phyloP scores from a whole-genome alignment of 1,140 invertebrate species.

The Phortica variegata region DNA sequence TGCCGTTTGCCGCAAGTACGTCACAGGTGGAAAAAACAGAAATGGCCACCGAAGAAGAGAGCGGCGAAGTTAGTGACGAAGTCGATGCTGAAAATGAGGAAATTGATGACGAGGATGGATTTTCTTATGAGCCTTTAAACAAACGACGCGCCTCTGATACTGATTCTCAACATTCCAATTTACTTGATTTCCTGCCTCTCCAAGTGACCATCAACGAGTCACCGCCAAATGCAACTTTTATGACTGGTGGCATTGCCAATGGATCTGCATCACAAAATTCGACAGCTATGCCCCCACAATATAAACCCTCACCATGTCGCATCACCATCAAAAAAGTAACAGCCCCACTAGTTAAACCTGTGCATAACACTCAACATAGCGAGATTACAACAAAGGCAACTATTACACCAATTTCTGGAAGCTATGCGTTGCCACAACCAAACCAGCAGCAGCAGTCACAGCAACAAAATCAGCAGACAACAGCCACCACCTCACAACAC shows the following conservation, averaged over 20 bases:
- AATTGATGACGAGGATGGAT: neutral
- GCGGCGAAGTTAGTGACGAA: neutral
- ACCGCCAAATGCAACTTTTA: no score
- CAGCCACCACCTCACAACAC: conserved; percentile 26
- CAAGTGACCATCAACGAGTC: conserved; percentile 41
- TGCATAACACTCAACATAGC: conserved; percentile 7
- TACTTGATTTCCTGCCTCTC: conserved; percentile 35
- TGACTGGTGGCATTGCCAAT: conserved; percentile 15
- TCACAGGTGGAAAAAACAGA: no score
- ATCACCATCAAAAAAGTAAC: conserved; percentile 45
- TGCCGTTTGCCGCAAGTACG: no score
- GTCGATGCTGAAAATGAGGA: conserved; percentile 9
- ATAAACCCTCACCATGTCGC: conserved; percentile 26
- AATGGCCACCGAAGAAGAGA: no score
- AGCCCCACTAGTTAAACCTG: conserved; percentile 8
- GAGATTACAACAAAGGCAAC: conserved; percentile 41
- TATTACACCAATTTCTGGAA: conserved; percentile 33
- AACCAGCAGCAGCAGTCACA: conserved; percentile 11
- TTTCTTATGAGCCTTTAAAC: conserved; percentile 6
- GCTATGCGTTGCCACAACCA: conserved; percentile 6
- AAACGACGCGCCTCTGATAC: conserved; percentile 28
- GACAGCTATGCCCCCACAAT: conserved; percentile 2
- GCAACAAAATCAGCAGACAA: conserved; percentile 14
- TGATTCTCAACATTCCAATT: conserved; percentile 39
- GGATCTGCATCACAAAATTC: conserved; percentile 3